Evolutionary conservation across 1,140 invertebrate species (phyloP).

Genomic region (Trachymyrmex septentrionalis): DNA sequence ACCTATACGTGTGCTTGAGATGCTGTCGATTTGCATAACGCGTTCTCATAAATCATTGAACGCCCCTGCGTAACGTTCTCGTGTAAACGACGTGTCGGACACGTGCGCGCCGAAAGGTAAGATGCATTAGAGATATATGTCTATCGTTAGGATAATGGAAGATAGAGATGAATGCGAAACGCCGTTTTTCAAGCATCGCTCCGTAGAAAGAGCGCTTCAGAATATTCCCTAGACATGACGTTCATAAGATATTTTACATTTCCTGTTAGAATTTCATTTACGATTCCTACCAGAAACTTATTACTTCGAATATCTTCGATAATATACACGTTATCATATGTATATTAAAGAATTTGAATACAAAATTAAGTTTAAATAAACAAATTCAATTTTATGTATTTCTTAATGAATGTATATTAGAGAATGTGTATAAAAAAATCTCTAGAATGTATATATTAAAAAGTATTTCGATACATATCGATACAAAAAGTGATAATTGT

Average conservation of each 20-base stretch:
- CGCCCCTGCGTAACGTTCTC: slow-evolving; percentile 17
- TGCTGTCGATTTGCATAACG: slow-evolving; percentile 66
- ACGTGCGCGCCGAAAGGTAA: slow-evolving; percentile 28
- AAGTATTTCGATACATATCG: too few relatives aligned
- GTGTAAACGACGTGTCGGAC: slow-evolving; percentile 61
- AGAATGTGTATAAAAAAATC: background rate
- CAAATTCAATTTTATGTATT: background rate
- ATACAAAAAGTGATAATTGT: background rate
- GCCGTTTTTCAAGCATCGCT: background rate
- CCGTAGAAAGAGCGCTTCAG: background rate
- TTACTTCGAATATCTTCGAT: background rate
- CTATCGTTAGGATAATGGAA: slow-evolving; percentile 39
- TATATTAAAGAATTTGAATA: background rate
- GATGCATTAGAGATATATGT: slow-evolving; percentile 33
- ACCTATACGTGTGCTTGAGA: background rate
- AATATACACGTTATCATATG: background rate
- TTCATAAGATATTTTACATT: background rate
- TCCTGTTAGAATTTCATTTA: background rate
- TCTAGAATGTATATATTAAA: too few relatives aligned
- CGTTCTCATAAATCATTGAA: slow-evolving; percentile 66
- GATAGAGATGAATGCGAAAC: background rate
- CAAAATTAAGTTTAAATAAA: background rate
- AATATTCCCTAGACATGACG: background rate
- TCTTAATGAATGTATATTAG: background rate
- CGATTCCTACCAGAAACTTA: background rate